Base-by-base conservation (phyloP, 1,140 invertebrate genomes). In the Melipona quadrifasciata region DNA sequence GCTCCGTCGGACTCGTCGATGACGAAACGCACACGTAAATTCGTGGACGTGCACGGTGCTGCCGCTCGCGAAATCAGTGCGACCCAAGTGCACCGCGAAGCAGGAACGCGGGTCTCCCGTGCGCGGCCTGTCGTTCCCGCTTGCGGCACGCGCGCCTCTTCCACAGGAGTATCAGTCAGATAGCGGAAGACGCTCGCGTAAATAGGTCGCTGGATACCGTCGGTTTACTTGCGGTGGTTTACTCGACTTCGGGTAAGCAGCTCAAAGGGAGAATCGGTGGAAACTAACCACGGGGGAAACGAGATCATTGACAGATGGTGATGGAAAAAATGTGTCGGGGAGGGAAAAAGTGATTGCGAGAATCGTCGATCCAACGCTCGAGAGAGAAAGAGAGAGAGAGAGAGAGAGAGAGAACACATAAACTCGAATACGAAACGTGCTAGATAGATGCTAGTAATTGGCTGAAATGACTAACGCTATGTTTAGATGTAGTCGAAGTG, bases 11-110 rank as follows among this genome's bases (percentile, higher is more conserved):
- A 71, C 72, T 87, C 82, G 88, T 89, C 89, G 89, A 87, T 90
- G 89, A 90, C 89, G 89, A 89, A 86, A 86, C 82, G 85, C 82
- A 82, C 87, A 85, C 87, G 88, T 90, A 87, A 84, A 87, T 90
- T 89, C 82, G 85, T 85, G 70, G 88, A 80, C 82, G 87, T 81
- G 85, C 75, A 82, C 85, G 58, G 80, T 85, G 82, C 72, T 81
- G 68, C 65, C 79, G 73, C 85, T 77, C 73, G 70, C 80, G 70
- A 75, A 90, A 90, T 90, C 89, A 90, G 89, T 90, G 89, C 89
- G 86, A 90, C 61, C 67, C 67, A 68, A 87, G 89, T 90, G 85
- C 88, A 89, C 79, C 85, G 85, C 86, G 85, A 90, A 79, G 77
- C 81, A 86, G 88, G 88, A 78, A 89, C 87, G 80, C 87, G 87